A percentile compares a stretch with the other conserved stretches of the same genome.
phyloP scores from a whole-genome alignment of 2,888 invertebrate genomes.

The Noctua fimbriata region DNA sequence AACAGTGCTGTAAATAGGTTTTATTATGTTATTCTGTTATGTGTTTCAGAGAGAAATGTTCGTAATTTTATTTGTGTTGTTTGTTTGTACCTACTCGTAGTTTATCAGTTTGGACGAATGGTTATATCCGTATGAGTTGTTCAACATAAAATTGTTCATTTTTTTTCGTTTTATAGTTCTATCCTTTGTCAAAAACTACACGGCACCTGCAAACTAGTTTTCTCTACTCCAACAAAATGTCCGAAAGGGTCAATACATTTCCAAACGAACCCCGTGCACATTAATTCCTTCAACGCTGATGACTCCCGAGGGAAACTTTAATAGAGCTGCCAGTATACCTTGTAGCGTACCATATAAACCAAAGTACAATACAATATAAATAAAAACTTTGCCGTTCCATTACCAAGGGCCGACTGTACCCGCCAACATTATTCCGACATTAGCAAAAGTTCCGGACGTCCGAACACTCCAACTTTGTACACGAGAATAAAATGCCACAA shows the following conservation, averaged over 20 bases:
- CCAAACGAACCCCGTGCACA: constrained; percentile 60
- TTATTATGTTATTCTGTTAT: constrained; percentile 59
- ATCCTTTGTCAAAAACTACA: not conserved
- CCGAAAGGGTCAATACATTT: constrained; percentile 52
- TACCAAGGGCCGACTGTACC: constrained; percentile 67
- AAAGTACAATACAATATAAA: constrained; percentile 71
- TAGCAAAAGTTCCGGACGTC: constrained; percentile 81
- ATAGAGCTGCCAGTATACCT: constrained; percentile 63
- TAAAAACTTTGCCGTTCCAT: constrained; percentile 72
- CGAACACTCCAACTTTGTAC: constrained; percentile 78
- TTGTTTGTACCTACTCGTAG: constrained; percentile 12
- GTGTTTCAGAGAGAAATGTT: constrained; percentile 44
- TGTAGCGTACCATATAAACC: constrained; percentile 64
- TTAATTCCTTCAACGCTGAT: constrained; percentile 62
- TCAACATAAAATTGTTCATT: not conserved
- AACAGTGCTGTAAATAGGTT: constrained; percentile 66
- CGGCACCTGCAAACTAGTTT: constrained; percentile 1
- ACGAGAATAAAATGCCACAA: constrained; percentile 79
- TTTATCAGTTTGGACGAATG: not conserved
- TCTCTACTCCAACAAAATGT: not conserved
- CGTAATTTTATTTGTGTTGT: constrained; percentile 44
- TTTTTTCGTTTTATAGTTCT: not conserved
- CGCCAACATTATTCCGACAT: constrained; percentile 83
- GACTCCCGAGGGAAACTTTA: constrained; percentile 60
- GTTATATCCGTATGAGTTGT: not conserved